phyloP scores from a whole-genome alignment of 2,113 vertebrate genomes.

The Speoplatyrhinus poulsoni region DNA sequence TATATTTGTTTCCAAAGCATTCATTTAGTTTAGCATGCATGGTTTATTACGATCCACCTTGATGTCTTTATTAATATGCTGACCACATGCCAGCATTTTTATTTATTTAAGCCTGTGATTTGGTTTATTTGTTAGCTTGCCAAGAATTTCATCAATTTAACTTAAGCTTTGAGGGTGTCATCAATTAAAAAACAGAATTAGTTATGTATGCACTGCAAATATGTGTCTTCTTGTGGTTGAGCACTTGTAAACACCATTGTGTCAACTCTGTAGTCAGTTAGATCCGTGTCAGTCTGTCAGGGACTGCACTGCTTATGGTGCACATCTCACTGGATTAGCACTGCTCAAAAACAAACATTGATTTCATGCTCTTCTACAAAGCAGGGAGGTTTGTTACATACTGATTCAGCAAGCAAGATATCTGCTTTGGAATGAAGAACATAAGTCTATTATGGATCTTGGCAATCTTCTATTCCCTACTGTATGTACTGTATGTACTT shows the following conservation, averaged over 20 bases:
- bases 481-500: no score
- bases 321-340: constrained; percentile 46
- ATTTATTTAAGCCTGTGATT: no score
- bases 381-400: constrained; percentile 16
- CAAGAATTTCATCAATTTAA: no score
- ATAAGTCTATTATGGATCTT: neutral
- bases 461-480: no score
- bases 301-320: constrained; percentile 29
- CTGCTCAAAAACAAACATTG: constrained; percentile 32
- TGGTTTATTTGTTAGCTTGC: no score
- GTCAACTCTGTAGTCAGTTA: constrained; percentile 46
- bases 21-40: no score
- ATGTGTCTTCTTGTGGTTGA: constrained; percentile 15
- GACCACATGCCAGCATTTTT: no score
- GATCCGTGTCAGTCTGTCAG: constrained; percentile 42
- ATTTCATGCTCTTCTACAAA: constrained; percentile 29
- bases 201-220: constrained; percentile 8
- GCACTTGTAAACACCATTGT: constrained; percentile 12
- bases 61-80: no score
- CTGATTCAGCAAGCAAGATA: constrained; percentile 33
- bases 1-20: no score
- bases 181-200: no score
- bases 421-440: constrained; percentile 29
- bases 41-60: no score
- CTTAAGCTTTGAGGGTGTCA: no score